These are phyloP conservation scores for Mesocricetus auratus DNA, from an alignment of 2,113 vertebrate species.

Conservation along the genomic window DNA sequence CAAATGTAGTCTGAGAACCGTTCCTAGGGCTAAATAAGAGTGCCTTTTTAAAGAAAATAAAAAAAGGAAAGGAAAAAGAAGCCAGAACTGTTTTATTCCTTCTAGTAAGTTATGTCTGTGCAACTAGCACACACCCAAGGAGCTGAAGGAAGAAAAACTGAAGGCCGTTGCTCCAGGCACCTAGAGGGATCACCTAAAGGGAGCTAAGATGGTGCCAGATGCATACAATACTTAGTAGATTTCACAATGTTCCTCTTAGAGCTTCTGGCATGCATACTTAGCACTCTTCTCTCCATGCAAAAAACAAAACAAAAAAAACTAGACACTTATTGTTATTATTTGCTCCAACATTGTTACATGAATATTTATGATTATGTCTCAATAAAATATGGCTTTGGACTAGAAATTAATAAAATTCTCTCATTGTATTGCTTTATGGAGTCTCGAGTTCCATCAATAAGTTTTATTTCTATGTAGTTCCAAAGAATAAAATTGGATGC, in stretches of 20 bases:
- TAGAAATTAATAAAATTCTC: constrained; percentile 60
- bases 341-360: neutral
- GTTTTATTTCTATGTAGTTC: constrained; percentile 54
- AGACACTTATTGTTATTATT: neutral
- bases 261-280: neutral
- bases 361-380: constrained; percentile 49
- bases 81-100: neutral
- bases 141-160: neutral
- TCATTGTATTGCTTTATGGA: constrained; percentile 35
- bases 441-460: constrained; percentile 42
- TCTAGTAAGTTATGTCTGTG: neutral
- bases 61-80: neutral
- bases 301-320: neutral
- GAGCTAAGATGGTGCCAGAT: neutral
- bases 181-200: neutral
- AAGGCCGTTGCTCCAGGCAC: neutral
- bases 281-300: neutral
- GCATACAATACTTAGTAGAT: neutral
- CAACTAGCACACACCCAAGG: neutral
- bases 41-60: neutral
- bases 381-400: constrained; percentile 52
- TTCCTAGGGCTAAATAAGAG: neutral
- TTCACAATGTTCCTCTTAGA: neutral
- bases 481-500: constrained; percentile 49
- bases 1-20: neutral